Conservation (phyloP, 2,797 vertebrate genomes). For the Melopsittacus undulatus region DNA sequence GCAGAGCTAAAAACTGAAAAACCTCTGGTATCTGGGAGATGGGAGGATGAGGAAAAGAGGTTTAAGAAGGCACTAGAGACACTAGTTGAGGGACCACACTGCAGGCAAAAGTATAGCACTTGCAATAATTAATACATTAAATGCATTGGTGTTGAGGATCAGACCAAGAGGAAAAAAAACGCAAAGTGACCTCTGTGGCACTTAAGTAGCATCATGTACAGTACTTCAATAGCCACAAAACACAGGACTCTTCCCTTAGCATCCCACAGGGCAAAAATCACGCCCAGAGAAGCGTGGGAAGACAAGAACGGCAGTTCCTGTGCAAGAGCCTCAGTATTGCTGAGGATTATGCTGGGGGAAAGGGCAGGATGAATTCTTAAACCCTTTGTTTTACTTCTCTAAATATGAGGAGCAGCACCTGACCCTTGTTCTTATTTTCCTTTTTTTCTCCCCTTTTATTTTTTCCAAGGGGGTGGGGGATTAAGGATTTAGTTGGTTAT, state of each 20-base stretch:
- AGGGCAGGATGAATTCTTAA: conserved; percentile 1
- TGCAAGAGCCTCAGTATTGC: not conserved
- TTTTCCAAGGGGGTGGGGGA: not conserved
- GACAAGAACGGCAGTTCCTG: not conserved
- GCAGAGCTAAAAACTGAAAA: not conserved
- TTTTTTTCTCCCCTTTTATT: fast-evolving
- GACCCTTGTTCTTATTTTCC: not conserved
- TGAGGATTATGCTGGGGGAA: not conserved
- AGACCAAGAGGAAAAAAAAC: conserved; percentile 8
- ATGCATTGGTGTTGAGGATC: not conserved
- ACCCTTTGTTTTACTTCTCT: not conserved
- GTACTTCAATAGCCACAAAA: conserved; percentile 23
- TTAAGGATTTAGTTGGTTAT: conserved; percentile 62
- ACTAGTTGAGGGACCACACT: not conserved
- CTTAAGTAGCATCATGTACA: not conserved
- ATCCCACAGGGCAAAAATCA: conserved; percentile 25
- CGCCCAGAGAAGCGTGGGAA: conserved; percentile 8
- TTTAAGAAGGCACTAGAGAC: not conserved
- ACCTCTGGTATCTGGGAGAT: not conserved
- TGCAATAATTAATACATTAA: not conserved
- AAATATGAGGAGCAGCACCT: conserved; percentile 23
- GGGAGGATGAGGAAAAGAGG: not conserved
- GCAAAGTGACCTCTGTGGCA: not conserved
- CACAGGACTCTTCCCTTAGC: not conserved
- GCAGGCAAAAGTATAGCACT: not conserved